Conservation (phyloP, 2,113 vertebrate genomes). For the Crotophaga sulcirostris region DNA sequence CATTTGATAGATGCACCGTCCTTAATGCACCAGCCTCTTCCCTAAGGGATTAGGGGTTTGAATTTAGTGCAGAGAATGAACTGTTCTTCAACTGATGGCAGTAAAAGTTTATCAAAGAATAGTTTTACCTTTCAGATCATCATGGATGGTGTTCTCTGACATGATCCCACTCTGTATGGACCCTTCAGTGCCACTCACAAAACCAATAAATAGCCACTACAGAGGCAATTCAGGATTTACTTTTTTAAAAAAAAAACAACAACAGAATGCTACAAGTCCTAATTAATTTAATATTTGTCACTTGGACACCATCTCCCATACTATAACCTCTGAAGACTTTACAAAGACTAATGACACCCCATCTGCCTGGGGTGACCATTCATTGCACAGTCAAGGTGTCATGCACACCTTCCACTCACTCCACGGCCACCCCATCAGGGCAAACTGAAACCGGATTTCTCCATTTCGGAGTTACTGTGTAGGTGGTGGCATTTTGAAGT, state of each 20-base stretch:
- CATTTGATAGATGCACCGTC: constrained; percentile 22
- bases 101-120: constrained; percentile 40
- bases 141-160: neutral
- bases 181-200: neutral
- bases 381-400: constrained; percentile 68
- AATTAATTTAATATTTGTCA: constrained; percentile 59
- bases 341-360: constrained; percentile 37
- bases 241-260: neutral
- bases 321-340: constrained; percentile 32
- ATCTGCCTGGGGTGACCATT: constrained; percentile 78
- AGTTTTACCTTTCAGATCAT: constrained; percentile 1
- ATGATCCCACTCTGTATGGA: neutral
- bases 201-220: neutral
- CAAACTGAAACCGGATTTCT: neutral
- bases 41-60: constrained; percentile 37
- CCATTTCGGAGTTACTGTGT: neutral
- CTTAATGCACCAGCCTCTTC: constrained; percentile 32
- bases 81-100: constrained; percentile 25
- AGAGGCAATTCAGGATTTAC: neutral
- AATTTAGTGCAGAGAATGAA: constrained; percentile 30
- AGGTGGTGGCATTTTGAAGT: neutral
- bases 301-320: constrained; percentile 10
- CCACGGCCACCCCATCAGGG: neutral
- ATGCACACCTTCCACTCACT: neutral
- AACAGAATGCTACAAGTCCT: neutral